phyloP scores from a whole-genome alignment of 1,140 invertebrate species.

The Fragariocoptes setiger region DNA sequence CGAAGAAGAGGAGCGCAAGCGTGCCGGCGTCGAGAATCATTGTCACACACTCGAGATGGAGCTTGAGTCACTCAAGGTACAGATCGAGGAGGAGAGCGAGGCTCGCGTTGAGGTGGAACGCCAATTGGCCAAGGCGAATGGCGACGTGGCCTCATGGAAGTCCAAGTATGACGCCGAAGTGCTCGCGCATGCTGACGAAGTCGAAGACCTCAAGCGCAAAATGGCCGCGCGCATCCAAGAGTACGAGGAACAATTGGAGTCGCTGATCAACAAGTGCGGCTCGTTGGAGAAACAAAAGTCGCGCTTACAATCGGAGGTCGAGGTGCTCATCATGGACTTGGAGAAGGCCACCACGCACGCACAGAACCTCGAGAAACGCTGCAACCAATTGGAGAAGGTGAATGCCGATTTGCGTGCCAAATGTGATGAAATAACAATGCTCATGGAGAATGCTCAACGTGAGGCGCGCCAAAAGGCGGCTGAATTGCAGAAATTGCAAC shows the following conservation, averaged over 20 bases:
- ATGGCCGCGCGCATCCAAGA: constrained; percentile 64
- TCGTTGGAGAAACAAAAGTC: constrained; percentile 81
- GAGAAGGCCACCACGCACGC: constrained; percentile 84
- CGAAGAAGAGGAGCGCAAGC: constrained; percentile 75
- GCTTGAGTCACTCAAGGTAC: constrained; percentile 59
- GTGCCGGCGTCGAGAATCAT: constrained; percentile 48
- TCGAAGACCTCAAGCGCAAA: constrained; percentile 53
- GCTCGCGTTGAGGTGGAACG: constrained; percentile 71
- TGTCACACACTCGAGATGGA: constrained; percentile 66
- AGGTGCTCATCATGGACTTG: constrained; percentile 80
- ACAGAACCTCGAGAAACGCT: constrained; percentile 60
- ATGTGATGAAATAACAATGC: constrained; percentile 51
- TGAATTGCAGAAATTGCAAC: constrained; percentile 46
- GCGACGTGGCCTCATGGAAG: constrained; percentile 53
- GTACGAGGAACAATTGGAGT: constrained; percentile 79
- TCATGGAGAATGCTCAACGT: constrained; percentile 59
- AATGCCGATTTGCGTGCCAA: constrained; percentile 38
- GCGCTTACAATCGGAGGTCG: constrained; percentile 64
- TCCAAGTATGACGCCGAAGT: constrained; percentile 72
- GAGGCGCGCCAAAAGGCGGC: constrained; percentile 56
- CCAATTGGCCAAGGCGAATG: constrained; percentile 62
- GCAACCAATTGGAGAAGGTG: constrained; percentile 57
- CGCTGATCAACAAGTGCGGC: constrained; percentile 58
- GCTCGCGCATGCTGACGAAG: constrained; percentile 56
- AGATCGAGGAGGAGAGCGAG: constrained; percentile 79